phyloP scores from a whole-genome alignment of 30 jellyfish, hydroid and myxozoan genomes.

The Chrysaora quinquecirrha region DNA sequence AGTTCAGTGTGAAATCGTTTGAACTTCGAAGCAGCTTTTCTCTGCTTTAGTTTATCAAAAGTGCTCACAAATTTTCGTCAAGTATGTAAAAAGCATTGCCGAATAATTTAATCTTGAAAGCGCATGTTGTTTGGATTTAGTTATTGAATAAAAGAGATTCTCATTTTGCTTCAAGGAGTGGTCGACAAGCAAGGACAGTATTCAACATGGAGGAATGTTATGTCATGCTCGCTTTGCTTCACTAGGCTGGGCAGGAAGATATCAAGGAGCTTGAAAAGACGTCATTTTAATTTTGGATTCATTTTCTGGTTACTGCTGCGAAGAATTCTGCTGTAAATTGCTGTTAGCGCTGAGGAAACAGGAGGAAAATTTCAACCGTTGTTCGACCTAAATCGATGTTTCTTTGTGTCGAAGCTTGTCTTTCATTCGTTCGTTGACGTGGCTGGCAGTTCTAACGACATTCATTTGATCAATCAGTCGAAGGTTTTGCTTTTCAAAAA shows the following conservation, averaged over 20 bases:
- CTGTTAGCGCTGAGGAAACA: too few relatives aligned
- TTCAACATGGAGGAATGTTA: conserved; percentile 56
- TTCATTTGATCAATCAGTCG: neutral
- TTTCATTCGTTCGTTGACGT: conserved; percentile 1
- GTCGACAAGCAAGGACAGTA: conserved; percentile 26
- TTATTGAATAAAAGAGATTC: conserved; percentile 18
- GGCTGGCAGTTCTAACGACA: conserved; percentile 5
- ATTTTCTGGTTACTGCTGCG: too few relatives aligned
- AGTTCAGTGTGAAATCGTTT: neutral
- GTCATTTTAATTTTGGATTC: too few relatives aligned
- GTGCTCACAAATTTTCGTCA: conserved; percentile 27
- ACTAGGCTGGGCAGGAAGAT: neutral
- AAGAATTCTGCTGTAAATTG: too few relatives aligned
- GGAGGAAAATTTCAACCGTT: too few relatives aligned
- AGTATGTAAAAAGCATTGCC: conserved; percentile 29
- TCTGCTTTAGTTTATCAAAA: neutral
- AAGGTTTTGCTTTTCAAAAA: neutral
- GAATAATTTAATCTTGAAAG: conserved; percentile 22
- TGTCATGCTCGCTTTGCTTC: conserved; percentile 19
- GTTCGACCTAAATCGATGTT: too few relatives aligned
- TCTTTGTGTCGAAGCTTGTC: conserved; percentile 2
- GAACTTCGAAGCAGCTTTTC: neutral
- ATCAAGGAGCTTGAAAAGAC: too few relatives aligned
- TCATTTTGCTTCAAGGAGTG: conserved; percentile 57
- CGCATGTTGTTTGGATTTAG: conserved; percentile 12